Base-by-base conservation (phyloP, 2,888 invertebrate genomes). In the Trissoscelio sp. region DNA sequence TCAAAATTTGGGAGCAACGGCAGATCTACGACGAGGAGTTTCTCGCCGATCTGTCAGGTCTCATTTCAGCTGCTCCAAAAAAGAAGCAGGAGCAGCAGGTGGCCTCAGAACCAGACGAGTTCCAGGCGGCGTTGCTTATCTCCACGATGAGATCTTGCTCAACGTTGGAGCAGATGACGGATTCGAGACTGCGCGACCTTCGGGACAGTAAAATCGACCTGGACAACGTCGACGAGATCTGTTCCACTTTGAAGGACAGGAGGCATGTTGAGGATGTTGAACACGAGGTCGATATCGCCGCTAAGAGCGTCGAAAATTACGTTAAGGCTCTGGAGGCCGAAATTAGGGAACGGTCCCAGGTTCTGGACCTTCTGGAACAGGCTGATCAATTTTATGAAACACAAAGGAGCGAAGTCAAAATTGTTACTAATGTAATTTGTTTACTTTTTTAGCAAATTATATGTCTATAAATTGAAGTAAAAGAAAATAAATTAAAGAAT, bases 1-100 rank as follows among this genome's bases (percentile, higher is more conserved):
- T 99, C 89, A 97, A 96, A 90, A 98, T 99, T 85, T 99, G 99
- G 99, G 97, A 97, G 90, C 97, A 99, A 89, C 93, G 98, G 84
- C 95, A 94, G 51, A 96, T 98, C 14, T 99, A 98, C 90, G 96
- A 96, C 91, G 96, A 96, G 87, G 96, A 97, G 88, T 98, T 97
- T 89, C 93, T 98, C 22, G 94, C 96, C 11, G 98, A 98, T 92
- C 92, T 98, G 22, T 95, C 95, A 44, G 97, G 96, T 3, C 92
- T 98, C 69, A 93, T 98, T 31, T 96, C 95, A 86, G 96, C 96
- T 16, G 95, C 95, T 55, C 95, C 96, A 57, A 94, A 94, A 64
- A 95, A 94, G 85, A 94, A 94, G 90, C 92, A 93, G 87, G 95
- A 95, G 85, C 88, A 89, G 67, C 95, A 95, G 88, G 93, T 94